Percentiles rank a stretch among this genome's conserved stretches.
phyloP scores from a whole-genome alignment of 2,888 invertebrate species.

The Lepidocyrtoides sp. region DNA sequence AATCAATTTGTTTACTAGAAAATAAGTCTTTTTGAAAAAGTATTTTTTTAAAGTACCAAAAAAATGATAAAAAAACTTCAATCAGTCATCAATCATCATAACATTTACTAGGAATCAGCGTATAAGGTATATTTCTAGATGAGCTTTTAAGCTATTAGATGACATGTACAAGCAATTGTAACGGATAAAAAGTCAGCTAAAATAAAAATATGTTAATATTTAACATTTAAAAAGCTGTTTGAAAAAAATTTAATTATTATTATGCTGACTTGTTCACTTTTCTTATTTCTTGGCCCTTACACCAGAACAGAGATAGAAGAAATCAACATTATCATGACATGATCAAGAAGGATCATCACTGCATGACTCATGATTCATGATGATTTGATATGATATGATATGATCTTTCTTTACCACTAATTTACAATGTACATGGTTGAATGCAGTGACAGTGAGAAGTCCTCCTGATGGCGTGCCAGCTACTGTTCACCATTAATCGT shows the following conservation, averaged over 20 bases:
- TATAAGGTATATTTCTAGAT: no score
- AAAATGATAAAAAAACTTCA: no score
- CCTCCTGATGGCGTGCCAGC: slow-evolving; percentile 43
- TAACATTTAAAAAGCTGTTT: slow-evolving; percentile 44
- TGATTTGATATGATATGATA: neutral
- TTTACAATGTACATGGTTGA: slow-evolving; percentile 59
- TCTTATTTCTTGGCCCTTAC: neutral
- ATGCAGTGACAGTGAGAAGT: neutral
- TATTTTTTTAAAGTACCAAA: no score
- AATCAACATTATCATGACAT: slow-evolving; percentile 13
- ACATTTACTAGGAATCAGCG: no score
- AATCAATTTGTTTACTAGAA: no score
- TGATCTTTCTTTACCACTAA: slow-evolving; percentile 45
- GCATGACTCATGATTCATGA: slow-evolving; percentile 31
- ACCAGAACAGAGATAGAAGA: neutral
- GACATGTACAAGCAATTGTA: neutral
- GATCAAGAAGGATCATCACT: slow-evolving; percentile 18
- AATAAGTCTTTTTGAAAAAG: no score
- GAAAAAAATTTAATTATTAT: slow-evolving; percentile 31
- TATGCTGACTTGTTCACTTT: slow-evolving; percentile 24
- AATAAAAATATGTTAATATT: slow-evolving; percentile 6
- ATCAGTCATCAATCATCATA: no score
- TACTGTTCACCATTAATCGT: slow-evolving; percentile 56
- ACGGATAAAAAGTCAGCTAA: neutral
- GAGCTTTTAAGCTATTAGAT: neutral